phyloP scores from a whole-genome alignment of 2,797 vertebrate species.

The Megalops cyprinoides region DNA sequence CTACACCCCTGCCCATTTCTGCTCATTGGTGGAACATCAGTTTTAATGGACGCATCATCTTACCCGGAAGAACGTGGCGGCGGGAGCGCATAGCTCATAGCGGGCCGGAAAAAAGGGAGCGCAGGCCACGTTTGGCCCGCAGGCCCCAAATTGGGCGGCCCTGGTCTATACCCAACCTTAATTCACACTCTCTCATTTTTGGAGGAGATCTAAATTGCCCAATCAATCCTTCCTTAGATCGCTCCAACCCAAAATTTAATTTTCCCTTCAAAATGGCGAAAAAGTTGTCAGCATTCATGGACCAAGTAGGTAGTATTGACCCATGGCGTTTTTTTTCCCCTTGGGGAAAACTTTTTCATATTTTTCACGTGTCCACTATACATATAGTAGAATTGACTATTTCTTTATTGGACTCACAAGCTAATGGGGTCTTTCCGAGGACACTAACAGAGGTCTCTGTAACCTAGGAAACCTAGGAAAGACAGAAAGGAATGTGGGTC shows the following conservation, averaged over 20 bases:
- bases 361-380: no score
- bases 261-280: slow-evolving; percentile 14
- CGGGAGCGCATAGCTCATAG: no score
- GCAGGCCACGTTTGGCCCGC: no score
- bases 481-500: not conserved
- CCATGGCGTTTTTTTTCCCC: not conserved
- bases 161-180: no score
- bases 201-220: slow-evolving; percentile 23
- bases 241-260: not conserved
- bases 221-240: slow-evolving; percentile 2
- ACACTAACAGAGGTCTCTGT: slow-evolving; percentile 4
- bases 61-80: no score
- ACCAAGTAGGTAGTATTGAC: slow-evolving; percentile 24
- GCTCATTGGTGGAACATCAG: no score
- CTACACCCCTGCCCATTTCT: no score
- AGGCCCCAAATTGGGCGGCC: no score
- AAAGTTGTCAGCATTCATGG: not conserved
- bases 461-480: slow-evolving; percentile 12
- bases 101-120: no score
- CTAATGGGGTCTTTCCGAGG: not conserved
- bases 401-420: slow-evolving; percentile 23
- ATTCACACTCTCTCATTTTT: no score
- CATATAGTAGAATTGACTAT: slow-evolving; percentile 35
- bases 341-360: no score
- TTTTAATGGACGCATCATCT: no score